These are phyloP conservation scores for Butastur rufipennis DNA, from an alignment of 2,113 vertebrate genomes.

Conservation along the genomic window DNA sequence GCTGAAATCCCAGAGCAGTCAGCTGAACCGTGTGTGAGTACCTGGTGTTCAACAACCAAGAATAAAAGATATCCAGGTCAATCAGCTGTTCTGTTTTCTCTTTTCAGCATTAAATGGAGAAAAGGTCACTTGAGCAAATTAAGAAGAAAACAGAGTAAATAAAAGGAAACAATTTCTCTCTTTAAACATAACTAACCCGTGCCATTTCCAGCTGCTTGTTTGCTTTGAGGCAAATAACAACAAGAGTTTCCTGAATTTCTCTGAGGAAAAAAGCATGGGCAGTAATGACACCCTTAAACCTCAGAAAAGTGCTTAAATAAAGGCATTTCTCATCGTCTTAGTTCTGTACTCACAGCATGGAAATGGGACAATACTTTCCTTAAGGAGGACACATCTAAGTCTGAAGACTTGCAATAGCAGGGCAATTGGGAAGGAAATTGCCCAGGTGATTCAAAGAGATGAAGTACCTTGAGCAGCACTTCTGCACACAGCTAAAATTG, in stretches of 20 bases:
- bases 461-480: not conserved
- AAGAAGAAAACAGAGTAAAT: constrained; percentile 42
- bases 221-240: constrained; percentile 21
- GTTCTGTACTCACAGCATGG: not conserved
- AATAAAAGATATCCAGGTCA: constrained; percentile 14
- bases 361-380: not conserved
- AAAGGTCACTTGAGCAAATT: constrained; percentile 50
- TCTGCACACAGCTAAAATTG: not conserved
- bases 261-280: not conserved
- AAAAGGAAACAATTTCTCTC: constrained; percentile 21
- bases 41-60: not conserved
- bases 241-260: not conserved
- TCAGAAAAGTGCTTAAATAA: not conserved
- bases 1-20: not conserved
- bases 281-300: not conserved
- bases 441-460: not conserved
- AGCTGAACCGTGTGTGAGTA: not conserved
- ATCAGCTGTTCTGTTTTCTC: constrained; percentile 30
- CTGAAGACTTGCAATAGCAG: not conserved
- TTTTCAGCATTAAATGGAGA: constrained; percentile 41
- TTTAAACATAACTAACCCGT: constrained; percentile 37
- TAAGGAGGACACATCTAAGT: not conserved
- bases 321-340: not conserved
- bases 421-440: not conserved
- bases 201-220: constrained; percentile 41